Conservation (phyloP, 1,140 invertebrate species). For the Drosophila willistoni region DNA sequence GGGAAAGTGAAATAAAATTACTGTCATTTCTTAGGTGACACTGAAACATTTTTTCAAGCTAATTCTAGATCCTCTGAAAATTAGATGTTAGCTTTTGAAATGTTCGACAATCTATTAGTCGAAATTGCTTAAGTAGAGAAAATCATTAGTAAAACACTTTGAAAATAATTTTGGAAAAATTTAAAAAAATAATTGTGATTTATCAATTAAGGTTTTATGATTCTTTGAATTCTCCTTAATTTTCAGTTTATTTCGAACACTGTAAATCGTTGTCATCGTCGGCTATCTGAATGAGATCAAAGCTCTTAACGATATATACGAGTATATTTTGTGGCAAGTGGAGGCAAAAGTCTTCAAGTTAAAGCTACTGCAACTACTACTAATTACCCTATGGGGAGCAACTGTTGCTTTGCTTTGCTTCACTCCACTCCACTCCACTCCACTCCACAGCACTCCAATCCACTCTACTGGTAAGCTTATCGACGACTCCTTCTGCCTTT, state of each 20-base stretch:
- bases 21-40: too few species aligned
- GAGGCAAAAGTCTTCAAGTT: conserved; percentile 55
- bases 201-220: too few species aligned
- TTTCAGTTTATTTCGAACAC: background rate
- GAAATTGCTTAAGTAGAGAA: too few species aligned
- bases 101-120: too few species aligned
- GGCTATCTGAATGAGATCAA: conserved; percentile 71
- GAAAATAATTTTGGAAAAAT: too few species aligned
- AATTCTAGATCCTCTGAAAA: too few species aligned
- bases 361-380: conserved; percentile 43
- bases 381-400: conserved; percentile 79
- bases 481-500: conserved; percentile 23
- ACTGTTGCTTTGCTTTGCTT: background rate
- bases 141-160: too few species aligned
- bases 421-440: too few species aligned
- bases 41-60: too few species aligned
- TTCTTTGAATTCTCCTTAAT: background rate
- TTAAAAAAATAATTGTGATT: background rate
- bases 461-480: conserved; percentile 31
- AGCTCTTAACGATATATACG: conserved; percentile 51
- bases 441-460: background rate
- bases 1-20: too few species aligned
- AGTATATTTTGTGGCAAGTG: conserved; percentile 70
- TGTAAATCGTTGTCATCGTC: conserved; percentile 28
- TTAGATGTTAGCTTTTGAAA: too few species aligned